These are phyloP conservation scores for Ceratothoa steindachneri DNA, from an alignment of 2,888 invertebrate genomes.

Conservation along the genomic window DNA sequence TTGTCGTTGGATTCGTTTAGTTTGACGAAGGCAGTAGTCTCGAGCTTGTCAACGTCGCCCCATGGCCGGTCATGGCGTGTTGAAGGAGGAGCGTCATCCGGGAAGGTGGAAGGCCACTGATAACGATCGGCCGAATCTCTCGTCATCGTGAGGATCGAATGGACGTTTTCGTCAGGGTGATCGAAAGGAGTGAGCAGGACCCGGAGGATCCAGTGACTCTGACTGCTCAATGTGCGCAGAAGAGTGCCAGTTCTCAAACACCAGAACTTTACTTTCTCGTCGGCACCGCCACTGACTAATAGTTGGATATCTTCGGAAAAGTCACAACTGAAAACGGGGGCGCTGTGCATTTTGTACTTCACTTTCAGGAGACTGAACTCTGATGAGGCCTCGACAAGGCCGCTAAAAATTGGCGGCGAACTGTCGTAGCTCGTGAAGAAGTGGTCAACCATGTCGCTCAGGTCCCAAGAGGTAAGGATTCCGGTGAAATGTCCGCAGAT, in stretches of 20 bases:
- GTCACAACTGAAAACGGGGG: conserved; percentile 44
- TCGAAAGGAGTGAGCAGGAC: conserved; percentile 29
- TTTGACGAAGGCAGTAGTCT: neutral
- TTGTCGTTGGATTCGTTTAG: conserved; percentile 28
- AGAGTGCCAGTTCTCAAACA: conserved; percentile 29
- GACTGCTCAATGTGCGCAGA: conserved; percentile 28
- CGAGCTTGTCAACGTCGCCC: conserved; percentile 22
- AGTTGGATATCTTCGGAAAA: conserved; percentile 34
- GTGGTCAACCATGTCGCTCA: conserved; percentile 16
- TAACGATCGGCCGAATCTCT: conserved; percentile 27
- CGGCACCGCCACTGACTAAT: conserved; percentile 42
- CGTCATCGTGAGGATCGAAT: conserved; percentile 31
- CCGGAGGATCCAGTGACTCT: conserved; percentile 38
- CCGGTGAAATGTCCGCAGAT: conserved; percentile 44
- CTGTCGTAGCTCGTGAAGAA: conserved; percentile 2
- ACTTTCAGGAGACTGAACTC: neutral
- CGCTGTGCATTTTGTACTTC: conserved; percentile 43
- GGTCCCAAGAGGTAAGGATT: conserved; percentile 37
- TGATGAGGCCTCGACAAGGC: neutral
- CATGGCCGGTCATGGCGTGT: neutral
- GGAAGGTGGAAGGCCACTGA: conserved; percentile 17
- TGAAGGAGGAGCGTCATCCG: neutral
- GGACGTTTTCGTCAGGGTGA: neutral
- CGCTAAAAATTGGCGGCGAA: neutral
- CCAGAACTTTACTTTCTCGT: conserved; percentile 42